A percentile compares a stretch with the other conserved stretches of the same genome.
These are phyloP conservation scores for Penaeus chinensis DNA, from an alignment of 1,140 invertebrate genomes.

Conservation along the genomic window DNA sequence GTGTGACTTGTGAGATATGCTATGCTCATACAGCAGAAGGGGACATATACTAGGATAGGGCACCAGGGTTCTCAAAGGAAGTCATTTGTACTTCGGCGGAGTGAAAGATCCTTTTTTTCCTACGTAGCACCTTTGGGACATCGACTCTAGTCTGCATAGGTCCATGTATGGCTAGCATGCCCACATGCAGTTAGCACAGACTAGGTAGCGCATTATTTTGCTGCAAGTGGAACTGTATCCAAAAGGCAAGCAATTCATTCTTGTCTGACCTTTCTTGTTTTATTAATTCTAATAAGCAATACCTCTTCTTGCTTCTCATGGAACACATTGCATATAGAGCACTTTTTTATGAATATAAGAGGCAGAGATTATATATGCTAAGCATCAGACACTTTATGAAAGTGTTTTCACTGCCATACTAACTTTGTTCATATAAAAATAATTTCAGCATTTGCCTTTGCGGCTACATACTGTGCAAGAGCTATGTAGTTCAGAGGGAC, in stretches of 20 bases:
- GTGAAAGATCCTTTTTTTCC: slow-evolving; percentile 62
- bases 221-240: slow-evolving; percentile 33
- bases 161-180: slow-evolving; percentile 31
- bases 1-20: not conserved
- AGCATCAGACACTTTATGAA: slow-evolving; percentile 32
- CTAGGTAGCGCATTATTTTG: slow-evolving; percentile 40
- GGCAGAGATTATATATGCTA: slow-evolving; percentile 39
- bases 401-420: slow-evolving; percentile 39
- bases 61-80: slow-evolving; percentile 59
- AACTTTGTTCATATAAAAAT: slow-evolving; percentile 43
- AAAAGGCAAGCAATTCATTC: slow-evolving; percentile 21
- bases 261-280: slow-evolving; percentile 30
- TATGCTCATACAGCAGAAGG: slow-evolving; percentile 27
- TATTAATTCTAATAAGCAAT: slow-evolving; percentile 25
- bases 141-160: slow-evolving; percentile 34
- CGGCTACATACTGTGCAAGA: slow-evolving; percentile 26
- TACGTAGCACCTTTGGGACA: slow-evolving; percentile 53
- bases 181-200: slow-evolving; percentile 48
- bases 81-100: slow-evolving; percentile 56
- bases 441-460: slow-evolving; percentile 43
- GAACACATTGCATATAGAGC: slow-evolving; percentile 34
- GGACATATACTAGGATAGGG: slow-evolving; percentile 11
- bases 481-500: slow-evolving; percentile 23
- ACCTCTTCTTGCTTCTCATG: slow-evolving; percentile 11
- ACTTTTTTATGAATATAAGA: slow-evolving; percentile 33